Evolutionary conservation across 2,113 vertebrate genomes (phyloP), one percentile per base, ranked within the genome.

Genomic region (Lophotis ruficrista): DNA sequence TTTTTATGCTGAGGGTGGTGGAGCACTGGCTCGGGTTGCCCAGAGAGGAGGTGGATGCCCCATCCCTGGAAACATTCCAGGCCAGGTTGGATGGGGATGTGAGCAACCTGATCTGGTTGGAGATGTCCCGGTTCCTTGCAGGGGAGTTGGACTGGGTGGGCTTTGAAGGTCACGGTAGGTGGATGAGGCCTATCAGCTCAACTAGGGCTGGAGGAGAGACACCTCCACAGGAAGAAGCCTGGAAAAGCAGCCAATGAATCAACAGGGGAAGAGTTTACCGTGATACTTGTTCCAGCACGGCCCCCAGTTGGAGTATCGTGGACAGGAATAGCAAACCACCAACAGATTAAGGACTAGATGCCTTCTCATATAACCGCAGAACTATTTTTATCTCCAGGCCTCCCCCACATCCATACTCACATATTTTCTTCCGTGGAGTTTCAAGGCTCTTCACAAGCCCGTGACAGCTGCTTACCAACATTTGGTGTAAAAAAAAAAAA

Each of bases 391-490:
- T 84, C 93, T 56, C 54, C 78, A 45, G 66, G 87, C 89, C 87
- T 94, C 93, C 81, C 84, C 93, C 93, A 81, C 57, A 28, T 78
- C 82, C 81, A 30, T 41, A 91, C 94, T 92, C 83, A 62, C 27
- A 41, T 82, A 69, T 69, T 82, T 92, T 90, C 85, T 89, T 53
- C 90, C 1, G 0, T 62, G 47, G 78, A 96, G 69, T 90, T 96
- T 96, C 81, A 89, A 94, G 78, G 62, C 94, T 94, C 72, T 96
- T 95, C 87, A 92, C 54, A 38, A 94, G 79, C 73, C 57, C 54
- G 50, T 96, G 89, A 87, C 95, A 97, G 88, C 82, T 93, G 89
- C 94, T 95, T 97, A 94, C 94, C 90, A 94, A 94, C 83, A 96
- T 89, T 83, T 20, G 73, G 92, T 85, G 95, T 93, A 95, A 97